Evolutionary conservation across 2,113 vertebrate species (phyloP).

Genomic region (Pavo muticus): DNA sequence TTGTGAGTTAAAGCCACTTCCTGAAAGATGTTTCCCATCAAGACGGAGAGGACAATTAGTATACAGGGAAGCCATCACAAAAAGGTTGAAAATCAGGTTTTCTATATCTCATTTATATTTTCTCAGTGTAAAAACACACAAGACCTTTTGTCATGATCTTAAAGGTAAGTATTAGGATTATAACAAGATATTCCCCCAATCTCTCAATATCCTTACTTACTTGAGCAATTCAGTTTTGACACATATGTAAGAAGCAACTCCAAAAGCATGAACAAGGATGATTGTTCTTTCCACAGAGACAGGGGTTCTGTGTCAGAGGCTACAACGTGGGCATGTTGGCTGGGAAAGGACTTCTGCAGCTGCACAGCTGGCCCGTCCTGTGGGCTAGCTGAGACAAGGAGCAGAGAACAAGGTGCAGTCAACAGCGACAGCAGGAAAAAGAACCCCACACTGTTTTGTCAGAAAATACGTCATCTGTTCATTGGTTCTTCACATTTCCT

Average conservation of each 20-base stretch:
- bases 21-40: neutral
- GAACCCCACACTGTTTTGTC: neutral
- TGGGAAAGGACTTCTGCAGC: neutral
- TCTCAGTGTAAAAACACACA: accelerated
- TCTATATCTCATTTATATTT: neutral
- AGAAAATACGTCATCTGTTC: neutral
- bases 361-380: neutral
- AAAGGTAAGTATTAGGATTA: neutral
- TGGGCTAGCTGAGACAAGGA: neutral
- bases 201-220: neutral
- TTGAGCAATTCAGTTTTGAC: neutral
- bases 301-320: neutral
- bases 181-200: neutral
- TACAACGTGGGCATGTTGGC: neutral
- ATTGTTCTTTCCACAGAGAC: neutral
- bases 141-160: neutral
- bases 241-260: neutral
- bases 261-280: neutral
- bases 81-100: neutral
- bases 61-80: neutral
- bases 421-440: neutral
- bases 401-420: neutral
- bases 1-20: neutral
- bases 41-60: neutral
- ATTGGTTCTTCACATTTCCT: neutral